Evolutionary conservation across 2,797 vertebrate species (phyloP), one percentile per base, ranked within the genome.

Genomic region (Otus scops): DNA sequence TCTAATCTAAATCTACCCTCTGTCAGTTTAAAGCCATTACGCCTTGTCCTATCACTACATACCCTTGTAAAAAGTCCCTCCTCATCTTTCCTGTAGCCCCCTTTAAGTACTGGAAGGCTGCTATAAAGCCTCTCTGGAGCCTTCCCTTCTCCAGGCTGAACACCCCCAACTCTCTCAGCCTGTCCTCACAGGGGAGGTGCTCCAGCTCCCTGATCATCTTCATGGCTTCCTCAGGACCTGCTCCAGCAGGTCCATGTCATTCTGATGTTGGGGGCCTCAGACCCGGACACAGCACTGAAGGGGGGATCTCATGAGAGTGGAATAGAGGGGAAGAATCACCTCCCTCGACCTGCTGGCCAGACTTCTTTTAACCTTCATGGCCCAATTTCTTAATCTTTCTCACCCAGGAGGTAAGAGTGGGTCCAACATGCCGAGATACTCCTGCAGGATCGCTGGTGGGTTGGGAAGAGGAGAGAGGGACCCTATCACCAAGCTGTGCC

Each of bases 111-210:
- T 39, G 24, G 5, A 18, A 64, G 13, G 22, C 8, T 7, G 5
- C 27, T 9, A 1, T 2, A 13, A 80, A 53, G 21, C 73, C 4
- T 71, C 17, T 22, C 13, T 0, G 0, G 15, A 81, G 26, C 22
- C 23, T 78, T 47, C n/a, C 54, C 15, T 86, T 57, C 32, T 74
- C 22, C 27, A 30, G 16, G 16, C 26, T 75, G 8, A 88, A 68
- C 15, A 28, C 11, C 6, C 7, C 21, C 45, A 64, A 7, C 10
- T 61, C 8, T 51, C 60, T 59, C 75, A 54, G 28, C 21, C 9
- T 59, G 10, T 54, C 36, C 11, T 54, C 34, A 77, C 0, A 57
- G 15, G 0, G 1, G 11, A 53, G 38, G 27, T 57, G 32, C 4
- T 91, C 13, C 21, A 51, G 19, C 30, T 8, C 23, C 1, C 22